These are phyloP conservation scores for Apeltes quadracus DNA, from an alignment of 2,113 vertebrate genomes.

Conservation along the genomic window DNA sequence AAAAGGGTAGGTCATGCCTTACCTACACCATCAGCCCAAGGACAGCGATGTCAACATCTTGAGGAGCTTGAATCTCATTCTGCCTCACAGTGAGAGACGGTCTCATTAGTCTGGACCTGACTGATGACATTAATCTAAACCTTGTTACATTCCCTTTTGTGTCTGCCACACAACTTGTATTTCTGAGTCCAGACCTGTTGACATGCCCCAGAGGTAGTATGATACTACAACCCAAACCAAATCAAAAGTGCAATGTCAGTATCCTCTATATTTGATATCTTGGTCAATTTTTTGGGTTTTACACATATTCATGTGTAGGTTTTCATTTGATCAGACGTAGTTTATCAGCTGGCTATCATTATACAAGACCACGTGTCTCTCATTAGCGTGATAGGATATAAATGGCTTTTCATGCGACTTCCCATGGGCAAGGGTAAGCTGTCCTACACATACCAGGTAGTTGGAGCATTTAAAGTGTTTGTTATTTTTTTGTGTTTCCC, in stretches of 20 bases:
- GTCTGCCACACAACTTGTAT: slow-evolving; percentile 42
- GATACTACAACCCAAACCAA: neutral
- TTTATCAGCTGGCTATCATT: neutral
- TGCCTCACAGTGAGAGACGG: slow-evolving; percentile 54
- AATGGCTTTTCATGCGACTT: neutral
- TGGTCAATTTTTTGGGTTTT: neutral
- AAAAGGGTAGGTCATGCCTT: slow-evolving; percentile 26
- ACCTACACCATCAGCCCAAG: slow-evolving; percentile 41
- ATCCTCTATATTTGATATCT: neutral
- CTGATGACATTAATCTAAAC: slow-evolving; percentile 65
- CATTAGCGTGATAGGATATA: neutral
- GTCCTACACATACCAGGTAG: neutral
- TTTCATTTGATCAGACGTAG: neutral
- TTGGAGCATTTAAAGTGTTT: neutral
- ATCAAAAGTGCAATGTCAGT: slow-evolving; percentile 10
- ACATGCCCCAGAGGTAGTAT: slow-evolving; percentile 26
- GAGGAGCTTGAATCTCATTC: slow-evolving; percentile 60
- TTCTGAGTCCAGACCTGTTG: slow-evolving; percentile 41
- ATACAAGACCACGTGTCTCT: slow-evolving; percentile 17
- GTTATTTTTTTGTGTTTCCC: neutral
- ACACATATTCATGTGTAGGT: neutral
- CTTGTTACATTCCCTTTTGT: slow-evolving; percentile 48
- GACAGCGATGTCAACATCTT: slow-evolving; percentile 61
- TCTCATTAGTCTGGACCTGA: slow-evolving; percentile 62
- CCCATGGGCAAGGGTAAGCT: neutral